Evolutionary conservation across 2,797 vertebrate species (phyloP).

Genomic region (Falco naumanni): DNA sequence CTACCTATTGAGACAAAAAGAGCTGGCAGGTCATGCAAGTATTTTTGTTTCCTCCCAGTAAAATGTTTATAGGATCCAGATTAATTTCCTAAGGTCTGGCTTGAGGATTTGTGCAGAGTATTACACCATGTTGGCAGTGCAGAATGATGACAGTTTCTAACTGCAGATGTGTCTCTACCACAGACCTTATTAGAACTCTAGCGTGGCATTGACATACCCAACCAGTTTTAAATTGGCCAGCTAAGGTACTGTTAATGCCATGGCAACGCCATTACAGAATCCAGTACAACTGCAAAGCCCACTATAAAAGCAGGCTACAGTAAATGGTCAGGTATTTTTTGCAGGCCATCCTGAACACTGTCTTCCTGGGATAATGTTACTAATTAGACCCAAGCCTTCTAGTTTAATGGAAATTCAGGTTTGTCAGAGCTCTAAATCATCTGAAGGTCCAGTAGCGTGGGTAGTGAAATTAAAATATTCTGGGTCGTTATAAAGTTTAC

Average conservation of each 20-base stretch:
- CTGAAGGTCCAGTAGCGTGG: not conserved
- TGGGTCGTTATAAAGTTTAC: not conserved
- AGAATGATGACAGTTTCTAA: not conserved
- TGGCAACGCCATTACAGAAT: not conserved
- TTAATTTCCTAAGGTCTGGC: constrained; percentile 13
- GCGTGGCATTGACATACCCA: not conserved
- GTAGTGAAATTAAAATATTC: not conserved
- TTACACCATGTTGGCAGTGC: not conserved
- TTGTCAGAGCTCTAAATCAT: not conserved
- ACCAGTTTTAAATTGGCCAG: not conserved
- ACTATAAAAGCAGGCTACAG: not conserved
- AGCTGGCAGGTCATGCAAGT: not conserved
- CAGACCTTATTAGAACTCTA: not conserved
- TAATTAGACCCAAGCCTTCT: not conserved
- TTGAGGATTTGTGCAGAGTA: not conserved
- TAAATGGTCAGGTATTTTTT: not conserved
- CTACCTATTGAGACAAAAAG: constrained; percentile 5
- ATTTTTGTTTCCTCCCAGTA: constrained; percentile 24
- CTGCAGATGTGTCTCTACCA: constrained; percentile 13
- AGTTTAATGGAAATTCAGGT: not conserved
- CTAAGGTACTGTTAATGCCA: not conserved
- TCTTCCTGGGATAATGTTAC: not conserved
- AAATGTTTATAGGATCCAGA: constrained; percentile 41
- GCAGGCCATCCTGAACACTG: not conserved
- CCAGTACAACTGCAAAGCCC: not conserved